Percentiles rank a stretch among this genome's conserved stretches.
These are phyloP conservation scores for Asbolus verrucosus DNA, from an alignment of 1,140 invertebrate genomes.

Conservation along the genomic window DNA sequence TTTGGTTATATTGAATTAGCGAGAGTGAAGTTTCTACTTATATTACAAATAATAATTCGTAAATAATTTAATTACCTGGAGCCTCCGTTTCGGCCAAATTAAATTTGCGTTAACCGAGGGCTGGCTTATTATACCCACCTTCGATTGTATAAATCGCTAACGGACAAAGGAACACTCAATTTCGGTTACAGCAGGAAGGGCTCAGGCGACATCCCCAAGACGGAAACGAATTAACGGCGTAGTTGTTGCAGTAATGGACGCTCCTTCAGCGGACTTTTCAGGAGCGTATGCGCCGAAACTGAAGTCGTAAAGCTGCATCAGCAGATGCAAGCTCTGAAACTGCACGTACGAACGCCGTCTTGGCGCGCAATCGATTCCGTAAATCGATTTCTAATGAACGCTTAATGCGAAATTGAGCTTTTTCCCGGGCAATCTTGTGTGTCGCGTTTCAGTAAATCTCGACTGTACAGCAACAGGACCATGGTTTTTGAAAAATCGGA, in stretches of 20 bases:
- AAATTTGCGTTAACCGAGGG: neutral
- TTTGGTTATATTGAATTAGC: too few relatives aligned
- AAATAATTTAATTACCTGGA: too few relatives aligned
- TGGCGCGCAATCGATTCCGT: neutral
- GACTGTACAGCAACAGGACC: too few relatives aligned
- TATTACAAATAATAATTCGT: neutral
- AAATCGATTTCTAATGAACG: conserved; percentile 7
- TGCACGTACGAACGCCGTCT: conserved; percentile 19
- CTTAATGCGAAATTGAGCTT: conserved; percentile 6
- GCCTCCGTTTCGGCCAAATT: neutral
- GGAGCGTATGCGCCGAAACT: too few relatives aligned
- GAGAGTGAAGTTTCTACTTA: too few relatives aligned
- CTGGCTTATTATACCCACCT: neutral
- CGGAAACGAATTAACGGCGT: too few relatives aligned
- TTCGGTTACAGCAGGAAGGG: conserved; percentile 9
- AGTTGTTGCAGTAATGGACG: too few relatives aligned
- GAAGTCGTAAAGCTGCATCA: conserved; percentile 13
- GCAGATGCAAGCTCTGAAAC: neutral
- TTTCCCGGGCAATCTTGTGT: neutral
- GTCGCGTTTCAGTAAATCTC: conserved; percentile 2
- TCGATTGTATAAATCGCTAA: conserved; percentile 13
- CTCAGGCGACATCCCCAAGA: too few relatives aligned
- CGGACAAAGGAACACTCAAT: conserved; percentile 20
- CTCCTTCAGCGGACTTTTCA: too few relatives aligned
- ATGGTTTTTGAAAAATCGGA: too few relatives aligned